phyloP scores from a whole-genome alignment of 2,113 vertebrate genomes.

The Takifugu flavidus region DNA sequence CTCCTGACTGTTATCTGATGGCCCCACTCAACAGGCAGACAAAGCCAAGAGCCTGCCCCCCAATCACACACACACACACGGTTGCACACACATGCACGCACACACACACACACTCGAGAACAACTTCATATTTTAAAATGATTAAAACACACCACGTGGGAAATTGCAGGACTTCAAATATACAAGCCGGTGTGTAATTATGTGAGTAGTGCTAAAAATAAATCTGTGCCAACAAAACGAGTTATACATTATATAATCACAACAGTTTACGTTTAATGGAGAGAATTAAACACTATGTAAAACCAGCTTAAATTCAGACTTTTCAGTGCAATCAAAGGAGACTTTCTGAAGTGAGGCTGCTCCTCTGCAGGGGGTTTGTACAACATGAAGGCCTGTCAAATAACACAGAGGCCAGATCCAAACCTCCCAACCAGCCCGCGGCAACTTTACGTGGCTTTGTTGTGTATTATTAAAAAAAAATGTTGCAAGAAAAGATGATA shows the following conservation, averaged over 20 bases:
- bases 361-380: neutral
- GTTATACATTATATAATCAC: too few species aligned
- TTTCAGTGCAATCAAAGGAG: neutral
- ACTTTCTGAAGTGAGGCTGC: neutral
- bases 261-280: neutral
- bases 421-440: neutral
- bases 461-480: neutral
- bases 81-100: neutral
- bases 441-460: neutral
- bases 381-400: neutral
- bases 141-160: constrained; percentile 8
- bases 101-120: neutral
- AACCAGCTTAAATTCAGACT: neutral
- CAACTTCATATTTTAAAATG: constrained; percentile 11
- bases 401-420: neutral
- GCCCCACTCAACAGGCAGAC: constrained; percentile 71
- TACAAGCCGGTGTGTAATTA: neutral
- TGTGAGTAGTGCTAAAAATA: neutral
- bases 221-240: neutral
- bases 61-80: constrained; percentile 2
- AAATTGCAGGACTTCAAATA: constrained; percentile 1
- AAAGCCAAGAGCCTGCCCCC: constrained; percentile 65
- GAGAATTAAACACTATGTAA: neutral
- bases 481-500: neutral
- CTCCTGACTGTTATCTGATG: constrained; percentile 80